Evolutionary conservation across 2,888 invertebrate species (phyloP), one percentile per base, ranked within the genome.

Genomic region (Cyaniris semiargus): DNA sequence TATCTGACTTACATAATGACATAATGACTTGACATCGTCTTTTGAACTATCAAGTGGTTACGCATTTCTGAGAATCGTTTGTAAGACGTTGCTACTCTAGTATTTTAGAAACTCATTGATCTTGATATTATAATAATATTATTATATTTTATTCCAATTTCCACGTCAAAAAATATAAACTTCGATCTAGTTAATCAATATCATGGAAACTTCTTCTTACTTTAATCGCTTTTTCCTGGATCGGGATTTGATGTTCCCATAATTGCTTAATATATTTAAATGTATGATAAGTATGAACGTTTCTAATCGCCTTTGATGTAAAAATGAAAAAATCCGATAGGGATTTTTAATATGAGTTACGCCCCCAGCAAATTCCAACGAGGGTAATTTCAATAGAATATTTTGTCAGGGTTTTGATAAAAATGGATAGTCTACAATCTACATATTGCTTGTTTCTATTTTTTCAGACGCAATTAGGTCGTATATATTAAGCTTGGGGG

Each of bases 291-390:
- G 21, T 70, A 34, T n/a, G 70, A n/a, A 34, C 70, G 38, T 38
- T 70, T 70, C 31, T 34, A 38, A 70, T 34, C 70, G 34, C 70
- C n/a, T 70, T 70, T 70, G 70, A 70, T 70, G 38, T 70, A 34
- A 70, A 70, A 70, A 70, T 7, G n/a, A 18, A 18, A n/a, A n/a
- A 70, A n/a, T 31, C 21, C 70, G 70, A 38, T 70, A 34, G 34
- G 38, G n/a, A 70, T 70, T 70, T 66, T 70, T 70, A 70, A 70
- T 70, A 70, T 70, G 8, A 70, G n/a, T 70, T 70, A 70, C 70
- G 70, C 70, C 70, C 4, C 15, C 38, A 38, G 70, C 70, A n/a
- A 70, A 70, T 70, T 70, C 70, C 34, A 18, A 34, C n/a, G 70
- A 38, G n/a, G 70, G 38, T 38, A n/a, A 10, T 70, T 38, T 18